Evolutionary conservation across 2,888 invertebrate genomes (phyloP).

Genomic region (Archaeoteleia sp.): DNA sequence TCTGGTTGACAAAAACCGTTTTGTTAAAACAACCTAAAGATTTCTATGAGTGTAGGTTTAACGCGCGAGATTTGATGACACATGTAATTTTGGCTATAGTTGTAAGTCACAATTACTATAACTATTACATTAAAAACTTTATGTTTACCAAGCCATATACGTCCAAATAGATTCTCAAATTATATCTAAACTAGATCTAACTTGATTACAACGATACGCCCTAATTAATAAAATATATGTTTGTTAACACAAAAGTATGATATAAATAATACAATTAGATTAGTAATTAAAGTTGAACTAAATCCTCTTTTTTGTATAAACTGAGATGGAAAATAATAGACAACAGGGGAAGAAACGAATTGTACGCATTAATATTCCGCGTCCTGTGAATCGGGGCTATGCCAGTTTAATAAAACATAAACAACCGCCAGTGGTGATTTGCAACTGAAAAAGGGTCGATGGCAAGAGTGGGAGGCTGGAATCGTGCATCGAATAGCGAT

Average conservation of each 20-base stretch:
- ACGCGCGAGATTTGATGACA: too few relatives aligned
- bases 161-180: too few relatives aligned
- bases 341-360: conserved; percentile 48
- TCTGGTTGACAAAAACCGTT: too few relatives aligned
- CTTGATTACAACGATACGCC: too few relatives aligned
- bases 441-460: conserved; percentile 55
- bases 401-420: conserved; percentile 55
- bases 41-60: too few relatives aligned
- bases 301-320: conserved; percentile 27
- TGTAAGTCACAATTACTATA: too few relatives aligned
- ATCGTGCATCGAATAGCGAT: conserved; percentile 50
- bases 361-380: conserved; percentile 52
- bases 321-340: conserved; percentile 46
- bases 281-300: conserved; percentile 42
- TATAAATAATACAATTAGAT: conserved; percentile 16
- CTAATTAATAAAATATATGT: too few relatives aligned
- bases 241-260: neutral
- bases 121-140: too few relatives aligned
- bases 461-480: conserved; percentile 19
- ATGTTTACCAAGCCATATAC: too few relatives aligned
- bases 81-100: too few relatives aligned
- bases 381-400: conserved; percentile 42
- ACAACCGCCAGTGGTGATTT: conserved; percentile 53
- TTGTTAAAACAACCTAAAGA: too few relatives aligned
- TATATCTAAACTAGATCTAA: too few relatives aligned